Percentiles rank a stretch among this genome's conserved stretches.
These are phyloP conservation scores for Hermetia illucens DNA, from an alignment of 1,140 invertebrate species.

Conservation along the genomic window DNA sequence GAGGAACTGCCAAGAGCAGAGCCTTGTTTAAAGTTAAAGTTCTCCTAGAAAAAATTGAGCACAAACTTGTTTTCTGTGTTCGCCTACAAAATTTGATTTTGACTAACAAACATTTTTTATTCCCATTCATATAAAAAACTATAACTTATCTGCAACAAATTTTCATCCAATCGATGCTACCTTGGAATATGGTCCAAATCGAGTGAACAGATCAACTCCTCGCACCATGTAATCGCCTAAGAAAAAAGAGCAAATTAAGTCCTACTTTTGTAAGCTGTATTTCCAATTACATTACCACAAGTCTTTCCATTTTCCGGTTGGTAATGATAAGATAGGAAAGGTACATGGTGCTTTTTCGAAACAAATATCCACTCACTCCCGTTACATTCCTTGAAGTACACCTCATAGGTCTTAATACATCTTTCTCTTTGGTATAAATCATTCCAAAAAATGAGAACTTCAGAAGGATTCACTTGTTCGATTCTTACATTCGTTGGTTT, in stretches of 20 bases:
- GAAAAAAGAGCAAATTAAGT: no score
- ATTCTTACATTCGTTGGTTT: slow-evolving; percentile 15
- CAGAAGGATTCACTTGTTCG: slow-evolving; percentile 13
- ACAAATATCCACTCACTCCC: slow-evolving; percentile 16
- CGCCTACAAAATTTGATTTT: no score
- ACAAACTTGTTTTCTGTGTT: no score
- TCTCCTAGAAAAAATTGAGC: no score
- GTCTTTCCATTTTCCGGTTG: slow-evolving; percentile 10
- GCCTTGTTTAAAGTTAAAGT: no score
- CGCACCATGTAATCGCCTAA: slow-evolving; percentile 26
- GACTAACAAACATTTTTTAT: no score
- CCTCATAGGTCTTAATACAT: slow-evolving; percentile 25
- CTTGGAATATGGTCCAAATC: slow-evolving; percentile 17
- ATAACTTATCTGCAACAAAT: not conserved
- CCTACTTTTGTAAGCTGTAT: no score
- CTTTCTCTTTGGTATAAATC: slow-evolving; percentile 15
- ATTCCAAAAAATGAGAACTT: slow-evolving; percentile 23
- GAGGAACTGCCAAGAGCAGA: no score
- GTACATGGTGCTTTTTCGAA: slow-evolving; percentile 19
- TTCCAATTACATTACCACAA: slow-evolving; percentile 16
- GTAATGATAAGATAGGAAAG: slow-evolving; percentile 26
- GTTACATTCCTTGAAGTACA: slow-evolving; percentile 16
- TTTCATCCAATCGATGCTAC: no score
- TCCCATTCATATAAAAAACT: not conserved
- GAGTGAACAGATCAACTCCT: slow-evolving; percentile 21